Evolutionary conservation across 2,113 vertebrate genomes (phyloP).

Genomic region (Hydrolagus affinis): DNA sequence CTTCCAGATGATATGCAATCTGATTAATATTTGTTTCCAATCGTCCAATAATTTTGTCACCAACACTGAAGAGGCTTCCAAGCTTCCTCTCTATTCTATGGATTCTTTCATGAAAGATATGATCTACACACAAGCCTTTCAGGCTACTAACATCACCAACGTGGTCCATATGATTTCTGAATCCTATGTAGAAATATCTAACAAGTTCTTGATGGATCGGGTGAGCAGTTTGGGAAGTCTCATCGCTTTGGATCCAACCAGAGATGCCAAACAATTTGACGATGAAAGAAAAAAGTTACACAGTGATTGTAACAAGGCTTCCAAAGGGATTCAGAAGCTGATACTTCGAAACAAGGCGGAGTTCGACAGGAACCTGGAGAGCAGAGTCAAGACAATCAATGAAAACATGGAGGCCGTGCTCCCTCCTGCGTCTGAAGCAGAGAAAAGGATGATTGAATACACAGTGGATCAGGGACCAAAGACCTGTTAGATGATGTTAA

Average conservation of each 20-base stretch:
- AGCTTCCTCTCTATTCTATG: neutral
- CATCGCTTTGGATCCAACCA: conserved; percentile 11
- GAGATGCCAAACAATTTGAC: neutral
- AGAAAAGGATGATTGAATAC: neutral
- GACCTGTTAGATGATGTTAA: neutral
- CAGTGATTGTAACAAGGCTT: neutral
- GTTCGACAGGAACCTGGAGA: neutral
- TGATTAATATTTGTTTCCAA: neutral
- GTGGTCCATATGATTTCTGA: conserved; percentile 33
- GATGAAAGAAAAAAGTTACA: neutral
- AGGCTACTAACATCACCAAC: too few species aligned
- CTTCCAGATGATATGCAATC: conserved; percentile 24
- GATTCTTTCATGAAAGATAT: conserved; percentile 5
- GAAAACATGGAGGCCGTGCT: neutral
- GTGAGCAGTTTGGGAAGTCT: too few species aligned
- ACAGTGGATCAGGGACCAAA: neutral
- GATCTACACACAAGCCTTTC: conserved; percentile 25
- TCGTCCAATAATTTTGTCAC: neutral
- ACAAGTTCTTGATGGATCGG: conserved; percentile 28
- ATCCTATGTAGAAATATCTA: conserved; percentile 24
- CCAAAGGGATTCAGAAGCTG: neutral
- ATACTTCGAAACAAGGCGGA: neutral
- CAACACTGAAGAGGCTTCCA: neutral
- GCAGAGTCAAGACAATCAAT: neutral
- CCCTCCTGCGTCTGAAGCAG: neutral